These are phyloP conservation scores for Buathra laborator DNA, from an alignment of 2,888 invertebrate species.

Conservation along the genomic window DNA sequence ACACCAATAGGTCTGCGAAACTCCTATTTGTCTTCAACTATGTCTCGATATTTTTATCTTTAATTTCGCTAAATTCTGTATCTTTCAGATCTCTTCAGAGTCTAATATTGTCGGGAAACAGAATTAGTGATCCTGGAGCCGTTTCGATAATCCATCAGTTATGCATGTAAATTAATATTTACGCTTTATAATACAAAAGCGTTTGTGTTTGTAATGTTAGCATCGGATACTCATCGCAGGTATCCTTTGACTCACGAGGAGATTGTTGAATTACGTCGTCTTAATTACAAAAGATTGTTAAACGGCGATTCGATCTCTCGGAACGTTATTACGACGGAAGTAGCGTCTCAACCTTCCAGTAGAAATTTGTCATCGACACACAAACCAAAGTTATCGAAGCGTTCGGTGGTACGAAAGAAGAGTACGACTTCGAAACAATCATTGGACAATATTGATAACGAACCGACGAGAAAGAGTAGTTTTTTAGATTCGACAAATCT, in stretches of 20 bases:
- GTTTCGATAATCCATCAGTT: constrained; percentile 72
- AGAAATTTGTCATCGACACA: constrained; percentile 51
- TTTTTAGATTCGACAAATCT: constrained; percentile 6
- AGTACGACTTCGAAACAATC: constrained; percentile 19
- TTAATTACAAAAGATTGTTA: constrained; percentile 66
- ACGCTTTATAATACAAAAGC: neutral
- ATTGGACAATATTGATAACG: neutral
- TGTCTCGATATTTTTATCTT: neutral
- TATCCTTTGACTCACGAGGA: constrained; percentile 81
- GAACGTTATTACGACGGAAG: constrained; percentile 8
- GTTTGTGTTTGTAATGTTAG: neutral
- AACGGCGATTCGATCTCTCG: constrained; percentile 12
- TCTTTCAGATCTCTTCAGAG: constrained; percentile 73
- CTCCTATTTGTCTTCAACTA: neutral
- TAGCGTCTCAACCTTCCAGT: constrained; percentile 27
- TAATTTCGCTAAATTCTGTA: neutral
- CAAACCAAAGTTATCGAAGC: constrained; percentile 33
- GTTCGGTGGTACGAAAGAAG: constrained; percentile 29
- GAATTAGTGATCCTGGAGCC: constrained; percentile 74
- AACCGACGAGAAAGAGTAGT: constrained; percentile 32
- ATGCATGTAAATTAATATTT: constrained; percentile 67
- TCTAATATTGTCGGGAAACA: constrained; percentile 74
- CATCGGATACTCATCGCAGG: constrained; percentile 64
- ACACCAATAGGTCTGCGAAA: constrained; percentile 75
- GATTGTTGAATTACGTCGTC: constrained; percentile 75